Percentiles rank a stretch among this genome's conserved stretches.
Evolutionary conservation across 2,888 invertebrate species (phyloP).

Genomic region (Athetis lepigone): DNA sequence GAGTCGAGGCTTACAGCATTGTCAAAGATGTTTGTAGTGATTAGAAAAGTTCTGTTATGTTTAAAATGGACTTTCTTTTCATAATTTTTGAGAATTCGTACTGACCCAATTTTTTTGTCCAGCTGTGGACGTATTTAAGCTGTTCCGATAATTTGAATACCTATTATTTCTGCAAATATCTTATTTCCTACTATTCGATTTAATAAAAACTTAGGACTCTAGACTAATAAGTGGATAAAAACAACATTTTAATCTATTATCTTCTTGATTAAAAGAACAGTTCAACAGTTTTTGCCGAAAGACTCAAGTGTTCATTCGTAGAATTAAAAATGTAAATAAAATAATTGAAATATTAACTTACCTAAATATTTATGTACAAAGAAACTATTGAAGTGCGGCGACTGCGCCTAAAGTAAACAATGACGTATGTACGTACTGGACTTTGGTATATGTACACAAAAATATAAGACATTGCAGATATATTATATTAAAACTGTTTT

Average conservation of each 20-base stretch:
- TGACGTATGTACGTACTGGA: slow-evolving; percentile 36
- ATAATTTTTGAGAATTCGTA: background rate
- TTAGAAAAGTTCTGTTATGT: slow-evolving; percentile 39
- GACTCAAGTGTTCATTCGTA: slow-evolving; percentile 38
- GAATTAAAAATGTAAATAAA: slow-evolving; percentile 53
- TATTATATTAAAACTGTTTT: background rate
- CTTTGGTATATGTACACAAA: slow-evolving; percentile 2
- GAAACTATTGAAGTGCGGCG: slow-evolving; percentile 51
- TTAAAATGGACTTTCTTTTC: slow-evolving; percentile 13
- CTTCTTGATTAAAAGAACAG: slow-evolving; percentile 18
- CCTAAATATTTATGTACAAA: slow-evolving; percentile 58
- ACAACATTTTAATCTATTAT: background rate
- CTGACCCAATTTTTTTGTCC: background rate
- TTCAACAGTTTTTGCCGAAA: slow-evolving; percentile 13
- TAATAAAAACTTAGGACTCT: background rate
- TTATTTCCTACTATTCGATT: background rate
- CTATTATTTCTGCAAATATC: background rate
- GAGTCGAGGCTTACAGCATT: slow-evolving; percentile 55
- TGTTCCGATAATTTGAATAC: background rate
- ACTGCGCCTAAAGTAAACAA: slow-evolving; percentile 54
- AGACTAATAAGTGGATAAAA: background rate
- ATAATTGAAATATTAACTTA: slow-evolving; percentile 56
- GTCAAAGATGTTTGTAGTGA: slow-evolving; percentile 50
- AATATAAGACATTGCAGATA: background rate
- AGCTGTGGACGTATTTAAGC: background rate